Base-by-base conservation (phyloP, 2,888 invertebrate genomes). In the Xestia ashworthii region DNA sequence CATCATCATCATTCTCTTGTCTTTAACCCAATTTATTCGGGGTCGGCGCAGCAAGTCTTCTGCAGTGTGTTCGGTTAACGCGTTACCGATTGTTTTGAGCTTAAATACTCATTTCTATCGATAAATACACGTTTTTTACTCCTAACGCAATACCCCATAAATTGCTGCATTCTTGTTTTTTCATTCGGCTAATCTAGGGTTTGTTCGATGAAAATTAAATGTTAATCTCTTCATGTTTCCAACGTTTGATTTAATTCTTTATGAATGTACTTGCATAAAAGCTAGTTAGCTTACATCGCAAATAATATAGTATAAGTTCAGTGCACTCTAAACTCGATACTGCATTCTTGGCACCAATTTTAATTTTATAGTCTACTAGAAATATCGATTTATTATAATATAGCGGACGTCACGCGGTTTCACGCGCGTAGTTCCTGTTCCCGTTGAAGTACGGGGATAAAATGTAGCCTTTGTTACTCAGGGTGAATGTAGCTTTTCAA, bases 311-410 rank as follows among this genome's bases (percentile, higher is more conserved):
- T 0, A 0, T 64, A 78, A 12, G 11, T 25, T 48, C 11, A 1
- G n/a, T 8, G 65, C n/a, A 66, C 48, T 80, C n/a, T 65, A 48
- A 14, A 44, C 44, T 44, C 44, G 16, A 80, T 50, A 38, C n/a
- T 44, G 58, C 48, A 48, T 80, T 80, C 80, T 80, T 80, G 80
- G 80, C 81, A 78, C 50, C 65, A 73, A 80, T 65, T 38, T 48
- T 44, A 32, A 66, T 65, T 66, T 80, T 41, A 71, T 25, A n/a
- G 41, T 48, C 55, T 71, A 72, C 41, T 65, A 58, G 19, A 41
- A 62, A 50, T 50, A 78, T 80, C 44, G 41, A 71, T 71, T 16
- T 80, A n/a, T 19, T 46, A 16, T 32, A n/a, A 16, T 32, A 58
- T 41, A 41, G 5, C 41, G 41, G 41, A 41, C 41, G 41, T 41